A percentile compares a stretch with the other conserved stretches of the same genome.
These are phyloP conservation scores for Cantharis flavilabris DNA, from an alignment of 2,888 invertebrate species.

Conservation along the genomic window DNA sequence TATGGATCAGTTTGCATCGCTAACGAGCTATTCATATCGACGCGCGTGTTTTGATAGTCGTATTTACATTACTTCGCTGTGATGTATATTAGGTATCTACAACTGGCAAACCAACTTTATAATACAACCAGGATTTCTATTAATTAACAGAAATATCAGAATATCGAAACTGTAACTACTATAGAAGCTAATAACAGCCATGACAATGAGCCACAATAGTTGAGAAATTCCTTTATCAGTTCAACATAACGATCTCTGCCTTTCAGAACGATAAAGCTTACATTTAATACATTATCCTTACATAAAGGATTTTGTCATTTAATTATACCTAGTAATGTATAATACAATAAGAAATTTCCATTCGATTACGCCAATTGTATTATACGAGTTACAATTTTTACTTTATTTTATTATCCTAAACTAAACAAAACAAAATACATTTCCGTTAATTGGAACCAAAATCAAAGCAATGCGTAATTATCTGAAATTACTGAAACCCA, in stretches of 20 bases:
- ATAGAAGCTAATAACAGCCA: conserved; percentile 22
- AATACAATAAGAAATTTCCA: background rate
- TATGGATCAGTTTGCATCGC: conserved; percentile 32
- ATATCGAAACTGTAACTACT: conserved; percentile 27
- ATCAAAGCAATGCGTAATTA: background rate
- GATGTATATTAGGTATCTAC: background rate
- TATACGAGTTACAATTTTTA: background rate
- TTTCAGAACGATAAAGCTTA: background rate
- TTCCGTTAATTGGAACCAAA: background rate
- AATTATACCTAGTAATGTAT: background rate
- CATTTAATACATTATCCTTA: conserved; percentile 1
- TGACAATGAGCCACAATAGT: background rate
- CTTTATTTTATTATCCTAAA: background rate
- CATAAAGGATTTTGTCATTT: background rate
- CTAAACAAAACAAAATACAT: background rate
- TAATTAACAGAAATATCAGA: conserved; percentile 25
- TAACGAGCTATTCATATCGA: conserved; percentile 39
- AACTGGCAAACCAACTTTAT: conserved; percentile 4
- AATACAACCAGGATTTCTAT: conserved; percentile 20
- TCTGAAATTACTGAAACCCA: background rate
- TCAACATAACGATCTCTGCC: background rate
- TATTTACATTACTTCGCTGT: conserved; percentile 25
- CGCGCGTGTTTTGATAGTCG: conserved; percentile 32
- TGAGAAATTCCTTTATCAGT: background rate
- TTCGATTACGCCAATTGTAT: background rate